Conservation (phyloP, 2,888 invertebrate species). For the Harpalus rubripes region DNA sequence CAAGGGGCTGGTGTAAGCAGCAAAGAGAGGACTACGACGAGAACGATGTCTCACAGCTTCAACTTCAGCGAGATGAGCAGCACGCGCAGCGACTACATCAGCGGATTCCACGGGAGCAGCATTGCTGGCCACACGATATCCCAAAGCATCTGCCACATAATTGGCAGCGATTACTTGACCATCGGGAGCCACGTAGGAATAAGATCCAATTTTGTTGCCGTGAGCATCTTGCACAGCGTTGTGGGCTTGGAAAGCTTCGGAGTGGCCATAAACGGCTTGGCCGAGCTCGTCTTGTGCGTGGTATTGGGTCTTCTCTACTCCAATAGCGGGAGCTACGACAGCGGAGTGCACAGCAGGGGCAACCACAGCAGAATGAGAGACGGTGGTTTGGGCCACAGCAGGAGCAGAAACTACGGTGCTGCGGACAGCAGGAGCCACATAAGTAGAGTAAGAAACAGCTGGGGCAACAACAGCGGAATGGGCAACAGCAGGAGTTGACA, state of each 20-base stretch:
- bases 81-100: slow-evolving; percentile 77
- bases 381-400: slow-evolving; percentile 1
- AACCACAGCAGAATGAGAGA: slow-evolving; percentile 64
- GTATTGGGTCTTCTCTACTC: slow-evolving; percentile 74
- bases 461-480: slow-evolving; percentile 59
- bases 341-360: slow-evolving; percentile 60
- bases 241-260: slow-evolving; percentile 75
- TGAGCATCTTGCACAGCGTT: slow-evolving; percentile 75
- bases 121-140: slow-evolving; percentile 77
- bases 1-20: slow-evolving; percentile 69
- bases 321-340: slow-evolving; percentile 70
- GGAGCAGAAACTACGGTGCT: slow-evolving; percentile 74
- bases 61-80: slow-evolving; percentile 75
- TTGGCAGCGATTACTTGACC: slow-evolving; percentile 76
- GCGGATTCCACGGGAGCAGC: slow-evolving; percentile 72
- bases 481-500: slow-evolving; percentile 51
- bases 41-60: slow-evolving; percentile 73
- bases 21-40: slow-evolving; percentile 64
- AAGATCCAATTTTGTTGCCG: slow-evolving; percentile 76
- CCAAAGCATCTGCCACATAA: slow-evolving; percentile 77
- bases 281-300: slow-evolving; percentile 77
- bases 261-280: slow-evolving; percentile 76
- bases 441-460: neutral
- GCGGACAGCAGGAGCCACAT: slow-evolving; percentile 72
- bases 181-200: slow-evolving; percentile 77